Conservation (phyloP, 2,888 invertebrate genomes). For the Hirtodrosophila histrioides region DNA sequence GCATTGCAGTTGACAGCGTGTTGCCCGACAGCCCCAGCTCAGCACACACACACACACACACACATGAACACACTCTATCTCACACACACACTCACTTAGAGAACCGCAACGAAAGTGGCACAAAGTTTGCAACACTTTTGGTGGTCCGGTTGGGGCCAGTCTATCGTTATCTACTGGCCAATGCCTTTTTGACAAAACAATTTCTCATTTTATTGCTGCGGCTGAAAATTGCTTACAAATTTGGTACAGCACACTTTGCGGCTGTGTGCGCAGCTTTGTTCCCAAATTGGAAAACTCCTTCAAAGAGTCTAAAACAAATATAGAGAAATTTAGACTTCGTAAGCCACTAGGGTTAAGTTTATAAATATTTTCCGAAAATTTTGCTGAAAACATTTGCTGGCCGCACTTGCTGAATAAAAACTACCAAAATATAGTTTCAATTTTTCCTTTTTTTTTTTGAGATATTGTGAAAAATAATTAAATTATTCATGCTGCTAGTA, state of each 20-base stretch:
- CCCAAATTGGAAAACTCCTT: conserved; percentile 1
- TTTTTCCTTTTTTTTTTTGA: not conserved
- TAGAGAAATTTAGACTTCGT: no score
- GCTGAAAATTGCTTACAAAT: conserved; percentile 76
- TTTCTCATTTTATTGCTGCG: conserved; percentile 74
- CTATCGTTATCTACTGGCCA: conserved; percentile 65
- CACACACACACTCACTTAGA: conserved; percentile 7
- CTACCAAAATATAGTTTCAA: no score
- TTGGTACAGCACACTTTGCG: conserved; percentile 60
- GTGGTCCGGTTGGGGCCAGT: conserved; percentile 16
- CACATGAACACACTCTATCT: not conserved
- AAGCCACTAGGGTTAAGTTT: no score
- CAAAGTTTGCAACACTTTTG: conserved; percentile 76
- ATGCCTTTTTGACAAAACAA: conserved; percentile 73
- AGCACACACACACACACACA: conserved; percentile 25
- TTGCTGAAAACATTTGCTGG: no score
- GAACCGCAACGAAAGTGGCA: conserved; percentile 74
- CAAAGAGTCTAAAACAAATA: no score
- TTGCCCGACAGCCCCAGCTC: conserved; percentile 33
- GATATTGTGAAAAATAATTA: conserved; percentile 38
- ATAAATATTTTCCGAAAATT: no score
- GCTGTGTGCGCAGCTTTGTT: conserved; percentile 37
- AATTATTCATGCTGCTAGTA: conserved; percentile 45
- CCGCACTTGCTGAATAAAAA: no score
- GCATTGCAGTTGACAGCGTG: conserved; percentile 78